Evolutionary conservation across 2,888 invertebrate species (phyloP).

Genomic region (Loripinus fragilis): DNA sequence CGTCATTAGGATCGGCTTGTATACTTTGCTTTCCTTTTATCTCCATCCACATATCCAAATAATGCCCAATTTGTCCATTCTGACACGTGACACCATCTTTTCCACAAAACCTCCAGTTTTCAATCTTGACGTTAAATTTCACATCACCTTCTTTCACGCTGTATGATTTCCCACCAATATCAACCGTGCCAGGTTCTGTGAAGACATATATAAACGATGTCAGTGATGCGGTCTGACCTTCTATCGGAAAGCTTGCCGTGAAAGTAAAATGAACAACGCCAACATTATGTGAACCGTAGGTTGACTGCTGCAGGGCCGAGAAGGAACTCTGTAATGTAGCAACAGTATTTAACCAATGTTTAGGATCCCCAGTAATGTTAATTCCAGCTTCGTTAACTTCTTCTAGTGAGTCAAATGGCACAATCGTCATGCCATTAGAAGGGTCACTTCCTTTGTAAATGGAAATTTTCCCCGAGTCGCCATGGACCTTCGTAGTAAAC

Average conservation of each 20-base stretch:
- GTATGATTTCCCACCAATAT: conserved; percentile 27
- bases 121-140: conserved; percentile 52
- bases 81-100: background rate
- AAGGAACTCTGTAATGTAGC: too few species aligned
- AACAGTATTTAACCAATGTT: too few species aligned
- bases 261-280: conserved; percentile 39
- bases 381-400: too few species aligned
- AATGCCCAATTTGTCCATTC: conserved; percentile 27
- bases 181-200: conserved; percentile 39
- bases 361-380: too few species aligned
- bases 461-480: too few species aligned
- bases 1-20: too few species aligned
- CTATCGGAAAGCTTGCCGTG: conserved; percentile 17
- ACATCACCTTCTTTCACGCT: conserved; percentile 37
- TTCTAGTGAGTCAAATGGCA: too few species aligned
- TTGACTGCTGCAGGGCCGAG: background rate
- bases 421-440: too few species aligned
- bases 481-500: too few species aligned
- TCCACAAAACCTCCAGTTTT: conserved; percentile 54
- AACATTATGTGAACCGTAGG: conserved; percentile 32
- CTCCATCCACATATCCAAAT: background rate
- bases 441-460: too few species aligned
- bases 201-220: conserved; percentile 43
- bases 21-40: background rate
- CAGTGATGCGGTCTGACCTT: conserved; percentile 20